phyloP scores from a whole-genome alignment of 2,113 vertebrate species.

The Phycodurus eques region DNA sequence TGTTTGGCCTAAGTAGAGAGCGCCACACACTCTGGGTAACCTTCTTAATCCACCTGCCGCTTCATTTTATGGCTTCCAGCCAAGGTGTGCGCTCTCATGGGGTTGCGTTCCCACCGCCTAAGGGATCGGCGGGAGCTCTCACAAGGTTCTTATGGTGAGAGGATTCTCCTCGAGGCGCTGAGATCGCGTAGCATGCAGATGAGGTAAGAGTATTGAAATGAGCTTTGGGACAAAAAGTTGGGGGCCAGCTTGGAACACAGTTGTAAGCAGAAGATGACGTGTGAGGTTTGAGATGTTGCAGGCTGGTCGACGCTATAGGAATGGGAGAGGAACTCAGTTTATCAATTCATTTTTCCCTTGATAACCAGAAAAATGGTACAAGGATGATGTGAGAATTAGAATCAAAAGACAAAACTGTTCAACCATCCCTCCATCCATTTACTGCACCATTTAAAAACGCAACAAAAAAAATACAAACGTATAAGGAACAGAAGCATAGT shows the following conservation, averaged over 20 bases:
- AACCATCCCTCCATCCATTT: no score
- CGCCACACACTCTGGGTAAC: conserved; percentile 35
- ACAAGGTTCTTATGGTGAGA: conserved; percentile 17
- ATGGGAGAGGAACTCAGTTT: neutral
- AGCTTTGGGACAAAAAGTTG: neutral
- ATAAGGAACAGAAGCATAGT: no score
- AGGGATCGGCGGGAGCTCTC: conserved; percentile 7
- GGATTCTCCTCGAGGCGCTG: neutral
- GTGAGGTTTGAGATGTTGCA: neutral
- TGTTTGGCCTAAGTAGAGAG: conserved; percentile 43
- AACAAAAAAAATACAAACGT: no score
- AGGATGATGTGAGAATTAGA: no score
- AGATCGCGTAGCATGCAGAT: conserved; percentile 13
- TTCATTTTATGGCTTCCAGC: conserved; percentile 33
- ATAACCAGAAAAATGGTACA: no score
- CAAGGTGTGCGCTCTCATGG: conserved; percentile 34
- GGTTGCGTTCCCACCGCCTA: conserved; percentile 1
- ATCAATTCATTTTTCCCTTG: neutral
- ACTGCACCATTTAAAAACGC: no score
- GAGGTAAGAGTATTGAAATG: neutral
- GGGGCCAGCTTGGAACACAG: neutral
- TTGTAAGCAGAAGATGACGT: neutral
- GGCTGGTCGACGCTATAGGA: neutral
- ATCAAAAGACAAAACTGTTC: no score
- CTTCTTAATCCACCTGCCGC: conserved; percentile 57